Evolutionary conservation across 2,113 vertebrate genomes (phyloP), one percentile per base, ranked within the genome.

Genomic region (Procavia capensis): DNA sequence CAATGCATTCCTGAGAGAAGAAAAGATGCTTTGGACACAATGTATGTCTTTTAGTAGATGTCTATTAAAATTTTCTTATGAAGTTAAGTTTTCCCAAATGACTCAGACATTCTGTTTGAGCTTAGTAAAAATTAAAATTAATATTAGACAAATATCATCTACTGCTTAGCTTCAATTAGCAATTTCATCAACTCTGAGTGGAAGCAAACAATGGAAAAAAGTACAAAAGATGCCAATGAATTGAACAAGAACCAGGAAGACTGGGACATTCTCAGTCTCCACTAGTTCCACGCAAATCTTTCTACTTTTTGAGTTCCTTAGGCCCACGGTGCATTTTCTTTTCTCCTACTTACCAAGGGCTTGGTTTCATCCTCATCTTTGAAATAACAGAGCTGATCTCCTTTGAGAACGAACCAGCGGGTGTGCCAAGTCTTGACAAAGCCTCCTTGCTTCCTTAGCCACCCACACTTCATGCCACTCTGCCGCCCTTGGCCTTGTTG

Each of bases 371-470:
- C 99, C 97, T 99, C 99, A 6, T 99, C 99, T 98, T 99, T 99
- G 98, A 99, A 99, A 96, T 99, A 99, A 97, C 98, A 97, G 43
- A 99, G 99, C 96, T 99, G 99, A 72, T 99, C 99, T 86, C 99
- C 99, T 92, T 99, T 99, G 95, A 99, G 99, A 29, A 99, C 99
- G 97, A 99, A 99, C 99, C 99, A 99, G 88, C 99, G 99, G 0
- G 99, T 99, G 97, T 99, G 99, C 99, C 99, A 99, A 22, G 99
- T 99, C 99, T 99, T 99, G 79, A 99, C 99, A 11, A 99, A 99
- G 79, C 99, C 99, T n/a, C 99, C 99, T 97, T 99, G 99, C 99
- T 99, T 99, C 97, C 99, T 98, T 96, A 99, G 99, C 99, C 99
- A 99, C 90, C 99, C 99, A 96, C 99, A 99, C 96, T 99, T 99